Conservation (phyloP, 2,888 invertebrate species). For the Sphaerophoria taeniata region DNA sequence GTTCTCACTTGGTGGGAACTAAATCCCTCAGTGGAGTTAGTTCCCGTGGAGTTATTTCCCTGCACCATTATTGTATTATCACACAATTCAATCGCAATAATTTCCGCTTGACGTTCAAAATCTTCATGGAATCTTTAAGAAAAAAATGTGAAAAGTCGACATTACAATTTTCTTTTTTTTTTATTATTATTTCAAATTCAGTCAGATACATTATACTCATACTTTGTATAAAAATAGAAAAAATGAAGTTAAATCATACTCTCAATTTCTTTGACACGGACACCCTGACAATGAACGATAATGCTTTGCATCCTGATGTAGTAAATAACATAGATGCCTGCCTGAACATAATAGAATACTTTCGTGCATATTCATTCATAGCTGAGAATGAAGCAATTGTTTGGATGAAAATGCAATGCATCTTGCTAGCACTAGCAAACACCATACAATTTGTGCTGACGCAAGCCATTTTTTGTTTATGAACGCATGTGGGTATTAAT, state of each 20-base stretch:
- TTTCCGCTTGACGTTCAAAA: no score
- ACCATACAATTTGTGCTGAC: background rate
- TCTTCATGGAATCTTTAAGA: no score
- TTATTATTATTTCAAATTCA: no score
- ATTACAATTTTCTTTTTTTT: no score
- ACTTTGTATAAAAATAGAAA: background rate
- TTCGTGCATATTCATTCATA: slow-evolving; percentile 30
- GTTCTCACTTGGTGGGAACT: no score
- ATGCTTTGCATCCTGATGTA: slow-evolving; percentile 8
- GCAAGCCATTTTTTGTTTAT: background rate
- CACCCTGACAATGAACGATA: slow-evolving; percentile 12
- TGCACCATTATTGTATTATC: no score
- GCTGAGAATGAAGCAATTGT: slow-evolving; percentile 29
- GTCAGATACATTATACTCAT: no score
- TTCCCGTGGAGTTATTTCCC: no score
- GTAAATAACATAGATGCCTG: slow-evolving; percentile 28
- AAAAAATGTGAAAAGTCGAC: no score
- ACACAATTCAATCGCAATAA: no score
- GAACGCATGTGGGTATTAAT: slow-evolving; percentile 4
- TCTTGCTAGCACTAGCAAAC: background rate
- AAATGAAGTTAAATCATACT: slow-evolving; percentile 8
- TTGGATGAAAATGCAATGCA: slow-evolving; percentile 25
- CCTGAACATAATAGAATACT: slow-evolving; percentile 13
- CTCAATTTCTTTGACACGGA: slow-evolving; percentile 20
- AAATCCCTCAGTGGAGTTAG: no score